Conservation (phyloP, 2,797 vertebrate species). For the Parambassis ranga region DNA sequence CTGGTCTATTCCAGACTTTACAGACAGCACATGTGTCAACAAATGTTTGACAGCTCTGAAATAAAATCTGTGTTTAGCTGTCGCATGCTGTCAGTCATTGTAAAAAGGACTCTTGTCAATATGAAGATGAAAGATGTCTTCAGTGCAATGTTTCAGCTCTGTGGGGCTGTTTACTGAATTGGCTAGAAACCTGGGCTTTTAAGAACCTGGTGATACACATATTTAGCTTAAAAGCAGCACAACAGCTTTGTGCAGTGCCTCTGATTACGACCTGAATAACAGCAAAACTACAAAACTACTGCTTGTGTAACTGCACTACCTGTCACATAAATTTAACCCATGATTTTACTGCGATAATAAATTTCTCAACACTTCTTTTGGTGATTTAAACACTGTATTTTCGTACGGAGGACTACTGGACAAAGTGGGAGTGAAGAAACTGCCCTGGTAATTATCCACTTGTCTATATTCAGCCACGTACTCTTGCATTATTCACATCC, state of each 20-base stretch:
- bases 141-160: conserved; percentile 37
- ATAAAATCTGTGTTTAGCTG: conserved; percentile 66
- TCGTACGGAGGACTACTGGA: conserved; percentile 53
- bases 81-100: conserved; percentile 63
- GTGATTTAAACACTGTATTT: conserved; percentile 42
- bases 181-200: conserved; percentile 32
- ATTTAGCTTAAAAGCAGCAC: conserved; percentile 13
- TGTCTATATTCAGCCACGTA: conserved; percentile 71
- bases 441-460: conserved; percentile 73
- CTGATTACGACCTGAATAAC: conserved; percentile 6
- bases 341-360: neutral
- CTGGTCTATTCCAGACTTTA: conserved; percentile 54
- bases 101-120: conserved; percentile 54
- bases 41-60: conserved; percentile 66
- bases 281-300: conserved; percentile 11
- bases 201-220: conserved; percentile 20
- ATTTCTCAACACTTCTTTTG: neutral
- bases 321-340: neutral
- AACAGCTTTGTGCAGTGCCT: neutral
- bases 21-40: conserved; percentile 48
- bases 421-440: conserved; percentile 58
- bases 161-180: conserved; percentile 41
- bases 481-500: conserved; percentile 76
- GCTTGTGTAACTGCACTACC: conserved; percentile 8
- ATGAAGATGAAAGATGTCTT: conserved; percentile 47